Conservation (phyloP, 53 echinoderm and acorn worm genomes). For the Luidia sarsii region DNA sequence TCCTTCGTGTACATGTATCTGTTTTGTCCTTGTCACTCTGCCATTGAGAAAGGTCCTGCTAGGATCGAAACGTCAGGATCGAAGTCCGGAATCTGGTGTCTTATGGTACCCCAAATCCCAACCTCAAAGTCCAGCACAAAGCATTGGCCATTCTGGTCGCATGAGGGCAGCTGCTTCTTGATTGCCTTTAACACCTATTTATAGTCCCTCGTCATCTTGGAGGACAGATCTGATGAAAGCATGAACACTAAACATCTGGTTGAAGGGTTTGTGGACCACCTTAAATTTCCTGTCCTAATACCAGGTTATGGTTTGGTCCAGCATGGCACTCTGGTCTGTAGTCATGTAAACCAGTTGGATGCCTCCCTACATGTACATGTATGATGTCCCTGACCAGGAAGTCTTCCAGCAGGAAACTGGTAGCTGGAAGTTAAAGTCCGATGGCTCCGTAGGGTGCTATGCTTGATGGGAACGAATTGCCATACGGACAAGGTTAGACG, state of each 20-base stretch:
- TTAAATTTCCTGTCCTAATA: constrained; percentile 51
- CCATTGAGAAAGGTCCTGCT: too few relatives aligned
- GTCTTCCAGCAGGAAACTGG: too few relatives aligned
- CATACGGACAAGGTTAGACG: not conserved
- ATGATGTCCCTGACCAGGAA: too few relatives aligned
- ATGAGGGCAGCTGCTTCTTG: too few relatives aligned
- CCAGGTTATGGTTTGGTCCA: not conserved
- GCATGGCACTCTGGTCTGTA: constrained; percentile 1
- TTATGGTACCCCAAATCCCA: too few relatives aligned
- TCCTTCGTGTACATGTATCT: too few relatives aligned
- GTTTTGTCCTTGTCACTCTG: too few relatives aligned
- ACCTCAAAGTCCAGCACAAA: too few relatives aligned
- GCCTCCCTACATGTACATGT: too few relatives aligned
- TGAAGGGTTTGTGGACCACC: constrained; percentile 30
- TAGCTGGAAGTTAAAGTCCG: constrained; percentile 24
- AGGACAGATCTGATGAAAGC: constrained; percentile 45
- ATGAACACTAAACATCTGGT: constrained; percentile 45
- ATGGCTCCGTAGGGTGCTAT: constrained; percentile 14
- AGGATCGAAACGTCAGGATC: too few relatives aligned
- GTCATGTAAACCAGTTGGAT: constrained; percentile 39
- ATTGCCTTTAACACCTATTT: constrained; percentile 21
- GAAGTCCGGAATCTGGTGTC: too few relatives aligned
- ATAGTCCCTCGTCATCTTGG: constrained; percentile 27
- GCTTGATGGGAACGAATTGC: constrained; percentile 24
- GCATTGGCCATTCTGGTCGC: too few relatives aligned